phyloP scores from a whole-genome alignment of 2,888 invertebrate genomes.

The Drosophila rellima region DNA sequence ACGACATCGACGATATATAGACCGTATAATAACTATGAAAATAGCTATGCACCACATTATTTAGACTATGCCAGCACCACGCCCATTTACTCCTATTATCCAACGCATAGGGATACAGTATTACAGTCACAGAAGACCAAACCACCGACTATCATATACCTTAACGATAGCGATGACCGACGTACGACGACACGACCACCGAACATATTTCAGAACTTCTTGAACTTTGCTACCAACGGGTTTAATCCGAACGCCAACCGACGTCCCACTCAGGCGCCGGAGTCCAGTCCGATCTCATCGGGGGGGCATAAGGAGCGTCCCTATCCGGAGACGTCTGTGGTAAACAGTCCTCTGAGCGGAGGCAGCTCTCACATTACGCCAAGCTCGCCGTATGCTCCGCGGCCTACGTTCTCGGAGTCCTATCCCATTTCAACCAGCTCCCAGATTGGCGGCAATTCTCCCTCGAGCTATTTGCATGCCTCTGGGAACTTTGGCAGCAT shows the following conservation, averaged over 20 bases:
- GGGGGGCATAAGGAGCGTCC: constrained; percentile 47
- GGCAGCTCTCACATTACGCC: neutral
- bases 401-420: constrained; percentile 41
- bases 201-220: constrained; percentile 81
- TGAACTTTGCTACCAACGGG: constrained; percentile 76
- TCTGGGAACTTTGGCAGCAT: constrained; percentile 82
- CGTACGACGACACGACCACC: constrained; percentile 73
- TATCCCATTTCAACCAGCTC: constrained; percentile 55
- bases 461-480: constrained; percentile 72
- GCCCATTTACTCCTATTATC: constrained; percentile 61
- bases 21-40: constrained; percentile 65
- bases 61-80: constrained; percentile 64
- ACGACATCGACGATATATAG: constrained; percentile 72
- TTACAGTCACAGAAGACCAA: constrained; percentile 73
- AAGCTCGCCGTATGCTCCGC: constrained; percentile 36
- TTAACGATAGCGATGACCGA: constrained; percentile 81
- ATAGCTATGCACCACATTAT: constrained; percentile 70
- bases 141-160: constrained; percentile 84
- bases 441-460: constrained; percentile 43
- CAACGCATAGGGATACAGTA: constrained; percentile 45
- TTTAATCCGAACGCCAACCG: constrained; percentile 55
- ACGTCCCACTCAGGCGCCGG: constrained; percentile 47
- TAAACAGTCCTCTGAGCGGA: constrained; percentile 65
- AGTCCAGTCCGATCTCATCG: constrained; percentile 47
- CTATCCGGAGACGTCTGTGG: constrained; percentile 34